phyloP scores from a whole-genome alignment of 2,113 vertebrate species.

The Canis aureus region DNA sequence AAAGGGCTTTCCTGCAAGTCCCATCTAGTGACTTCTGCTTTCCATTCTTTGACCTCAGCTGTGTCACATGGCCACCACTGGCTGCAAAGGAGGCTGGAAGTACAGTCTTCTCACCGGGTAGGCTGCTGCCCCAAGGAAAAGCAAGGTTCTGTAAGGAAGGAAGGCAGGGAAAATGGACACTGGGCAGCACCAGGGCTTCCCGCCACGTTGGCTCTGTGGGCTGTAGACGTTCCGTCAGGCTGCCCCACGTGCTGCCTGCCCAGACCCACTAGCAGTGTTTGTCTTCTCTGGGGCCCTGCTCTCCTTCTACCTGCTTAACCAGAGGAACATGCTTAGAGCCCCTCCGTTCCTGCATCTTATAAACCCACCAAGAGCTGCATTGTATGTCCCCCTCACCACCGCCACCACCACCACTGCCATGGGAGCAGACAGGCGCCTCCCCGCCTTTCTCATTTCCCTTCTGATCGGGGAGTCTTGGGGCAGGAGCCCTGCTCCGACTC shows the following conservation, averaged over 20 bases:
- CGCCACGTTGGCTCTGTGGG: too few relatives aligned
- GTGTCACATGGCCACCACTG: background rate
- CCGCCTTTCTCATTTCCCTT: too few relatives aligned
- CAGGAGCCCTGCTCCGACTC: background rate
- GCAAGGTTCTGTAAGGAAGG: background rate
- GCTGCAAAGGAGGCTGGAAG: background rate
- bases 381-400: background rate
- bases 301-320: background rate
- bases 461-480: background rate
- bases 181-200: background rate
- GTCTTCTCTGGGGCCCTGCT: background rate
- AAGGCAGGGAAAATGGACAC: background rate
- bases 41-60: background rate
- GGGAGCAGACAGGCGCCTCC: background rate
- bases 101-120: background rate
- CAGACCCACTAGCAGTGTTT: background rate
- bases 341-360: background rate
- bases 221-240: background rate
- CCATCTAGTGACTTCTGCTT: background rate
- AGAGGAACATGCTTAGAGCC: background rate
- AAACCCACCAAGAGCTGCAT: too few relatives aligned
- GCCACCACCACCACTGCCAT: too few relatives aligned
- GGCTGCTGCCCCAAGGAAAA: background rate
- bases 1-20: background rate
- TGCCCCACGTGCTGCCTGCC: background rate